Evolutionary conservation across 2,113 vertebrate genomes (phyloP).

Genomic region (Serilophus lunatus): DNA sequence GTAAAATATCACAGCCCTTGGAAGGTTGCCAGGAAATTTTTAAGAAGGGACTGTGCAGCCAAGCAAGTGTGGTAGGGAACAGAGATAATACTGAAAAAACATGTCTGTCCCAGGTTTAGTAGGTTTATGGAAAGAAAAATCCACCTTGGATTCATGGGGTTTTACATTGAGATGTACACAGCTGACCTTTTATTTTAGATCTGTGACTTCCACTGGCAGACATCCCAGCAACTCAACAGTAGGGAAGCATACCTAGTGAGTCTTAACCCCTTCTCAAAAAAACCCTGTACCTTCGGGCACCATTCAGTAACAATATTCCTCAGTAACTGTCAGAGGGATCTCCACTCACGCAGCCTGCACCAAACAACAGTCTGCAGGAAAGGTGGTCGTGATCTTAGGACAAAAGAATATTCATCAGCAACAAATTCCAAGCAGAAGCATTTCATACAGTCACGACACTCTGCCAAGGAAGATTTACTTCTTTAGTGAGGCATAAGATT

Average conservation of each 20-base stretch:
- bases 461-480: neutral
- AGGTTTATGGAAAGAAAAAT: neutral
- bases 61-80: neutral
- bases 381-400: neutral
- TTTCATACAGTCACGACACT: neutral
- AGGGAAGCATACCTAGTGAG: neutral
- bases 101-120: fast-evolving
- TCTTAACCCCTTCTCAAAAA: neutral
- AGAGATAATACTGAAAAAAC: neutral
- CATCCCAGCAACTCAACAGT: neutral
- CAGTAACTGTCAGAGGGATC: neutral
- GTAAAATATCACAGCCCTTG: neutral
- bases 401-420: neutral
- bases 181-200: neutral
- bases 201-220: neutral
- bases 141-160: neutral
- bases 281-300: neutral
- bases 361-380: neutral
- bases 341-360: fast-evolving
- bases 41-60: neutral
- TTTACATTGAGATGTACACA: neutral
- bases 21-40: neutral
- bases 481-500: neutral
- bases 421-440: neutral
- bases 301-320: neutral